Base-by-base conservation (phyloP, 2,797 vertebrate species). In the Pogoniulus pusillus region DNA sequence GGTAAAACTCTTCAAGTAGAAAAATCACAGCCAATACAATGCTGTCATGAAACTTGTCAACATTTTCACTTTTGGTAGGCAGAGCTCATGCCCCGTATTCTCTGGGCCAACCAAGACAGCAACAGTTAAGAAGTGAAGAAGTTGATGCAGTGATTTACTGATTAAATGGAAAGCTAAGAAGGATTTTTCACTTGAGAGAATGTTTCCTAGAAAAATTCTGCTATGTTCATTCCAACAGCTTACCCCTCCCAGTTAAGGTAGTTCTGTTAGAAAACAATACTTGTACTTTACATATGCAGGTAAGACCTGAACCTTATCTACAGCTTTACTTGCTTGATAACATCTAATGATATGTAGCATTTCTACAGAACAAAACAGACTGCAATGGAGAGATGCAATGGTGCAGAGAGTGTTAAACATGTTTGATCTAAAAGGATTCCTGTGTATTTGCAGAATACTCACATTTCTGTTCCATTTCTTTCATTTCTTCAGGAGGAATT, bases 381-480 rank as follows among this genome's bases (percentile, higher is more conserved):
- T 85, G 73, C 63, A 87, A 60, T 54, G 57, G 30, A 66, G 43
- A 91, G 32, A 90, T 87, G 89, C 94, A 90, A 87, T 82, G 84
- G 82, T 87, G 63, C 82, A 87, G 60, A 83, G 93, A 90, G 89
- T 78, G 83, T 91, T 74, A 89, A 78, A 81, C 78, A 54, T 16
- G 66, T 63, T 74, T 75, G 68, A 71, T 35, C 76, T 73, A 55
- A 91, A 57, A n/a, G 5, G 30, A 69, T 82, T 81, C 27, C n/a
- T 49, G 32, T 0, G 0, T 53, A 81, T 90, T 74, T 91, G 55
- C 51, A 89, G 73, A 88, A 90, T 95, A 99, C 99, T 98, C 96
- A 99, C 99, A 84, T 96, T 98, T 98, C 92, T 98, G 98, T 96
- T 99, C 99, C 97, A 99, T 98, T 96, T 99, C 99, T 96, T 98